Evolutionary conservation across 2,113 vertebrate species (phyloP), one percentile per base, ranked within the genome.

Genomic region (Nestor notabilis): DNA sequence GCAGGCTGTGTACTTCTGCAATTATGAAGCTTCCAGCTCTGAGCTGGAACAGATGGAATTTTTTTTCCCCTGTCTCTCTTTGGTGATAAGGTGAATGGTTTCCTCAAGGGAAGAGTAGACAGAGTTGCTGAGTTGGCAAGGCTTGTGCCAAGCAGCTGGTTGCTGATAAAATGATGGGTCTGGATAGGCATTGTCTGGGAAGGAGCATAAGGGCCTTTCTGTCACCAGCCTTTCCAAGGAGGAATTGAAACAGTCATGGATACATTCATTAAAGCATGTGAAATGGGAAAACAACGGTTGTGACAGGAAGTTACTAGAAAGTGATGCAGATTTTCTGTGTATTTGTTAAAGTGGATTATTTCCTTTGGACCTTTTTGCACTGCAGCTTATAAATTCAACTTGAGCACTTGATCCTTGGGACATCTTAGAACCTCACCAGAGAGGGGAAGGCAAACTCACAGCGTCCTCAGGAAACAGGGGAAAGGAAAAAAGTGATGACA

Each of bases 1-100:
- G 96, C 95, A 97, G 97, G 78, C 96, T 29, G 76, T 93, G 95
- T 89, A 47, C 76, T 95, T 88, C 66, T 21, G 49, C 93, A 90
- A 81, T 96, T 81, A 97, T 4, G 72, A 97, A 92, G 71, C 87
- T 87, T 77, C 94, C 35, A 44, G 95, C 97, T 93, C 96, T 88
- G 95, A 97, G 94, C 90, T 83, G 77, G 28, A 97, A 93, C 98
- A 98, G 97, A 98, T 98, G 98, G 97, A 96, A 50, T 87, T 81
- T 49, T 82, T n/a, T 25, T 18, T 8, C 31, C 60, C 90, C 77
- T 15, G 72, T 92, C 94, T 96, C 87, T 97, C 89, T 97, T 91
- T 86, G 96, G 97, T 94, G 97, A 96, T 85, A 97, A 98, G 97
- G 97, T 97, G 97, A 97, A 94, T 44, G 53, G 81, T 95, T 97